Evolutionary conservation across 2,888 invertebrate species (phyloP), one percentile per base, ranked within the genome.

Genomic region (Ophion slaviceki): DNA sequence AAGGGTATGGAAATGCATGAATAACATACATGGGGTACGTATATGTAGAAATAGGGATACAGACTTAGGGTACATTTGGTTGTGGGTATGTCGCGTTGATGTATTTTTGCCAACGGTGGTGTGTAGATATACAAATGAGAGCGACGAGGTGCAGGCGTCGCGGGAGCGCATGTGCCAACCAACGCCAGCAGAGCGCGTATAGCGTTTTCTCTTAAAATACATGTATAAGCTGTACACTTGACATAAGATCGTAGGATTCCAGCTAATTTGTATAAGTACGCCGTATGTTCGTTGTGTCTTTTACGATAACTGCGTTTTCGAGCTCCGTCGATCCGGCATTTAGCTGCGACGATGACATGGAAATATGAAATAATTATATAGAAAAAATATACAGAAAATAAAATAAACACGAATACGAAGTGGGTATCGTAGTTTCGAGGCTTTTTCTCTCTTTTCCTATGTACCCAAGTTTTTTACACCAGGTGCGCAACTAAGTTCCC

Each of bases 151-250:
- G 75, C 62, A 47, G 75, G 75, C 57, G 36, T 67, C 62, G 53
- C 11, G 14, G 8, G 24, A 32, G 85, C 82, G 85, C 85, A 85
- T 85, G 85, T 75, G 75, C 82, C 66, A 14, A 82, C 66, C 59
- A 67, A 40, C 59, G 85, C 85, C 85, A 85, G 71, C 79, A 36
- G 53, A 53, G 53, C 40, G 61, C 76, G 64, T 81, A 82, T 85
- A 85, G 70, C 66, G 79, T 72, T 66, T 53, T 36, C 62, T 45
- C 64, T 24, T 36, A 75, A 53, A 75, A 59, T 80, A 11, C 84
- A 64, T 32, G 62, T 62, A 71, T 45, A 75, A 72, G 61, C 79
- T 45, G 62, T 45, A 66, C 68, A 36, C 68, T 47, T 20, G 20
- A 77, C 57, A 62, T 14, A 53, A 53, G 53, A 64, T 84, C 79